Evolutionary conservation across 1,140 invertebrate genomes (phyloP), one percentile per base, ranked within the genome.

Genomic region (Grapholita molesta): DNA sequence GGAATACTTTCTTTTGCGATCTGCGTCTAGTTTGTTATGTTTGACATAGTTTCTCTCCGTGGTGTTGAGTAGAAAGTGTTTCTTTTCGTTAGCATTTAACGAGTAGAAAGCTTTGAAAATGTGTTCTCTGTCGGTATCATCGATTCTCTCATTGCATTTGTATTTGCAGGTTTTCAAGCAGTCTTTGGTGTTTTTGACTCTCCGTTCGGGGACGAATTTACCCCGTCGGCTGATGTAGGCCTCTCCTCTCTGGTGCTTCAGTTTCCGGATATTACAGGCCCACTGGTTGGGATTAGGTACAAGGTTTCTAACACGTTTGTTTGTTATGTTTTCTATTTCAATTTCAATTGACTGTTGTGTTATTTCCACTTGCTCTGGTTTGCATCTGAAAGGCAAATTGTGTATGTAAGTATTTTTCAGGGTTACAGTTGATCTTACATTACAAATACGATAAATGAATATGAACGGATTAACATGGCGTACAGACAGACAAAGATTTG

Each of bases 101-200:
- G 89, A 88, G 66, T 91, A 91, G 61, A 89, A 91, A 4, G 89
- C 83, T 79, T 85, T 88, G 68, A 91, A 91, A 57, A 91, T 82
- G n/a, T 85, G 79, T 74, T 91, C 83, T 23, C 88, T 73, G 64
- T 91, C 89, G 0, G 74, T 70, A 70, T 91, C 86, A 32, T 74
- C 84, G 0, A 91, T 85, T 72, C 78, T 78, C 38, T 85, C 81
- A 33, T 80, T 91, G 38, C 89, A 90, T 79, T 89, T 89, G 30
- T 75, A 88, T 66, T 86, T 84, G 65, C 89, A 91, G 1, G 79
- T 82, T 55, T 82, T 84, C 0, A 88, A 64, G 57, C 89, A 91
- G 70, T 91, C 86, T 77, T 90, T 91, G 5, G 83, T 90, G 35
- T 78, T 91, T 28, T 71, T 73, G 1, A 91, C 77, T 42, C 70